Conservation (phyloP, 2,797 vertebrate species). For the Molossus alvarezi region DNA sequence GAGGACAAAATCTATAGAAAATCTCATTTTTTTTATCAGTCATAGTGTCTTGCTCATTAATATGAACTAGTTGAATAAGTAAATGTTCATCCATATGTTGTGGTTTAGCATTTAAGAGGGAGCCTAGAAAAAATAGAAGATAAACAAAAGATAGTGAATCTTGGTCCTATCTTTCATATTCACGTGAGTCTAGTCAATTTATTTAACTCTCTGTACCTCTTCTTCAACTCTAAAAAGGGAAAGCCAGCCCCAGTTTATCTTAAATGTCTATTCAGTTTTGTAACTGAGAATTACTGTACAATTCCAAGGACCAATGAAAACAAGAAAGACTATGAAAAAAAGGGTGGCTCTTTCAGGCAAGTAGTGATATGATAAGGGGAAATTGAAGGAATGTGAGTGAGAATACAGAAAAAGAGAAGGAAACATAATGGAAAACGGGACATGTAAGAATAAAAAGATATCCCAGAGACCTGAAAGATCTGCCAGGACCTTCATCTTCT, state of each 20-base stretch:
- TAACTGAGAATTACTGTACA: constrained; percentile 34
- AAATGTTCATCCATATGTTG: not conserved
- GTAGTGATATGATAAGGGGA: not conserved
- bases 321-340: not conserved
- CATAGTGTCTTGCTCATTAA: constrained; percentile 30
- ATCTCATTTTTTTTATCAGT: not conserved
- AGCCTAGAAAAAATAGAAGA: not conserved
- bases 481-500: not conserved
- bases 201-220: constrained; percentile 27
- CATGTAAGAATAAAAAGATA: not conserved
- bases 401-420: not conserved
- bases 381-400: not conserved
- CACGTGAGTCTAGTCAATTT: not conserved
- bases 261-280: not conserved
- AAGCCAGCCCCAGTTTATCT: not conserved
- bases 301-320: not conserved
- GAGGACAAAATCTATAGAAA: constrained; percentile 22
- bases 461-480: not conserved
- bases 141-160: constrained; percentile 4
- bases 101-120: not conserved
- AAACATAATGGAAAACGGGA: not conserved
- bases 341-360: not conserved
- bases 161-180: not conserved
- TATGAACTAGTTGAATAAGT: constrained; percentile 32
- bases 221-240: not conserved